Percentiles rank a stretch among this genome's conserved stretches.
These are phyloP conservation scores for Drosophila siamana DNA, from an alignment of 2,888 invertebrate species.

Conservation along the genomic window DNA sequence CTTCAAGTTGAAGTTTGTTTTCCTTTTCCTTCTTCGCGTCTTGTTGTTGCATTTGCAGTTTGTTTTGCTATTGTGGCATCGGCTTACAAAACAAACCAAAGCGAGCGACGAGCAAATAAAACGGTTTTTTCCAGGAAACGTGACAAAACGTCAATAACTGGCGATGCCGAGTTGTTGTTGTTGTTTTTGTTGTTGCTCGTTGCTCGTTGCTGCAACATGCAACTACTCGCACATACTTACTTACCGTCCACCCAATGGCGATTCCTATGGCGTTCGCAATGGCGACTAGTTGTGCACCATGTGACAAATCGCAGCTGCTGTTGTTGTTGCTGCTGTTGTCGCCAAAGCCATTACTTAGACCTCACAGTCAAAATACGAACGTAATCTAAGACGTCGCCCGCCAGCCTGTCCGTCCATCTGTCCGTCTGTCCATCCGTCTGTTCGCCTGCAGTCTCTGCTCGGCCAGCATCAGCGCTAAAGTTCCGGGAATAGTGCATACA, in stretches of 20 bases:
- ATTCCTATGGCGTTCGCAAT: slow-evolving; percentile 47
- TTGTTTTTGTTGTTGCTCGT: no score
- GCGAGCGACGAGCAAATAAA: slow-evolving; percentile 72
- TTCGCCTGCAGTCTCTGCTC: not conserved
- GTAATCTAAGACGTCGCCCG: slow-evolving; percentile 68
- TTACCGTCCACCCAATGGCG: slow-evolving; percentile 41
- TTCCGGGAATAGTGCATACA: slow-evolving; percentile 44
- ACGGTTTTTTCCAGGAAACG: slow-evolving; percentile 83
- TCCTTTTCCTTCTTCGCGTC: slow-evolving; percentile 40
- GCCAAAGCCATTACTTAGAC: slow-evolving; percentile 69
- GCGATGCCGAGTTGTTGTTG: slow-evolving; percentile 46
- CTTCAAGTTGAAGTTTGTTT: slow-evolving; percentile 74
- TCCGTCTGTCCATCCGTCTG: no score
- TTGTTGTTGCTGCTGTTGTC: slow-evolving; percentile 34
- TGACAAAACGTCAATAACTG: slow-evolving; percentile 83
- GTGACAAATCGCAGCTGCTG: slow-evolving; percentile 66
- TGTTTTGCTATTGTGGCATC: slow-evolving; percentile 66
- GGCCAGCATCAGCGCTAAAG: slow-evolving; percentile 46
- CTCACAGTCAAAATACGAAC: slow-evolving; percentile 58
- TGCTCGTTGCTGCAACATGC: slow-evolving; percentile 47
- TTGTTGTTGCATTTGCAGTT: slow-evolving; percentile 50
- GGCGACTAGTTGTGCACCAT: slow-evolving; percentile 53
- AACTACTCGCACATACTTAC: slow-evolving; percentile 14
- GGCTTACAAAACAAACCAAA: slow-evolving; percentile 78
- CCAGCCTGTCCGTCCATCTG: not conserved